These are phyloP conservation scores for Lymantria dispar DNA, from an alignment of 2,888 invertebrate species.

Conservation along the genomic window DNA sequence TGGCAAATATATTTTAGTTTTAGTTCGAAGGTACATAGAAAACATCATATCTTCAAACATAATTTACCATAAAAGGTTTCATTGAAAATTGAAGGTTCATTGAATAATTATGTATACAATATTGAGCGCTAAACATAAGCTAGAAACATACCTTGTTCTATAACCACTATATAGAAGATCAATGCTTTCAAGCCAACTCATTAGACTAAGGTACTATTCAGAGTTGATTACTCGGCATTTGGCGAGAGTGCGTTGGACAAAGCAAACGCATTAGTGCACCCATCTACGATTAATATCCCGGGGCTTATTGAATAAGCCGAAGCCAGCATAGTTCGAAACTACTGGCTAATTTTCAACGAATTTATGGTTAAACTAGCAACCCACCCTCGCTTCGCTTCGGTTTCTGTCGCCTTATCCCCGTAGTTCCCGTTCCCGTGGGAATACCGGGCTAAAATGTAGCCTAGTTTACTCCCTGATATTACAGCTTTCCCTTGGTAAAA, in stretches of 20 bases:
- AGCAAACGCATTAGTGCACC: constrained; percentile 55
- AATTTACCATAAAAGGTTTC: too few relatives aligned
- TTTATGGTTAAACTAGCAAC: background rate
- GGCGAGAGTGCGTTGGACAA: constrained; percentile 48
- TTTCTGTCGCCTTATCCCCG: too few relatives aligned
- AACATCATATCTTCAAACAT: too few relatives aligned
- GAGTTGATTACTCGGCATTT: constrained; percentile 53
- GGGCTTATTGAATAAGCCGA: constrained; percentile 29
- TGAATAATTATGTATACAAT: background rate
- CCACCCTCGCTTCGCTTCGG: too few relatives aligned
- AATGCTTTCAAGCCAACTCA: constrained; percentile 38
- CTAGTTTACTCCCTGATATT: too few relatives aligned
- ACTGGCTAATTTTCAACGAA: background rate
- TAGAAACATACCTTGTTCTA: background rate
- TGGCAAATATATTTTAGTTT: too few relatives aligned
- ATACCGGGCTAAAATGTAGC: too few relatives aligned
- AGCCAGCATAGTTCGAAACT: constrained; percentile 6
- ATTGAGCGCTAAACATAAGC: background rate
- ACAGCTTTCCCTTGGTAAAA: too few relatives aligned
- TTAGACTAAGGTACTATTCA: constrained; percentile 42
- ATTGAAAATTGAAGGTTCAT: too few relatives aligned
- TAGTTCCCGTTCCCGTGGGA: too few relatives aligned
- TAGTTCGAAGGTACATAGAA: too few relatives aligned
- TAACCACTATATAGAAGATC: constrained; percentile 10
- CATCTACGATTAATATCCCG: constrained; percentile 40